These are phyloP conservation scores for Aporophyla lueneburgensis DNA, from an alignment of 2,888 invertebrate species.

Conservation along the genomic window DNA sequence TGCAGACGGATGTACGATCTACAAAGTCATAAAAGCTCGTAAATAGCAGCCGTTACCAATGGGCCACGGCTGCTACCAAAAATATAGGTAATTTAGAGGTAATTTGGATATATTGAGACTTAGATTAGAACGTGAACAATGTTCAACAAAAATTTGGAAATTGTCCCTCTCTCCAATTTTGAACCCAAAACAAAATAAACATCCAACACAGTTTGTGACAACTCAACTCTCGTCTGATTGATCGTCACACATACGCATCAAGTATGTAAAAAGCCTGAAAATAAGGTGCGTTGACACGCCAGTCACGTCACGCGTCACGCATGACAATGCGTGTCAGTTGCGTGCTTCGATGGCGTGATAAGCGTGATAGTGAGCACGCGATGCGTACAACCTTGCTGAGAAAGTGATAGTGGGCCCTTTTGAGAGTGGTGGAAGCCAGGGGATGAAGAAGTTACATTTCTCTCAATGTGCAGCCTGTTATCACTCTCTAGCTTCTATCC, in stretches of 20 bases:
- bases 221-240: constrained; percentile 61
- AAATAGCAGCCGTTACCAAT: too few relatives aligned
- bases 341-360: constrained; percentile 68
- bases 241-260: constrained; percentile 64
- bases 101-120: too few relatives aligned
- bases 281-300: constrained; percentile 73
- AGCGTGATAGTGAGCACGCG: constrained; percentile 61
- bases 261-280: constrained; percentile 66
- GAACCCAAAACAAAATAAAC: constrained; percentile 15
- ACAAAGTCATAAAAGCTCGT: too few relatives aligned
- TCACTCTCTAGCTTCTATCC: too few relatives aligned
- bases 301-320: constrained; percentile 71
- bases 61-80: too few relatives aligned
- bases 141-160: too few relatives aligned
- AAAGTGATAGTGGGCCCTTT: constrained; percentile 57
- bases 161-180: background rate
- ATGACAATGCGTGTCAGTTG: constrained; percentile 66
- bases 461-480: background rate
- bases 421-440: constrained; percentile 26
- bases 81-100: too few relatives aligned
- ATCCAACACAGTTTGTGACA: constrained; percentile 47
- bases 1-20: background rate
- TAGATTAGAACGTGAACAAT: too few relatives aligned
- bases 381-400: constrained; percentile 58
- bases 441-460: background rate